A percentile compares a stretch with the other conserved stretches of the same genome.
Evolutionary conservation across 2,888 invertebrate species (phyloP).

Genomic region (Clunio marinus): DNA sequence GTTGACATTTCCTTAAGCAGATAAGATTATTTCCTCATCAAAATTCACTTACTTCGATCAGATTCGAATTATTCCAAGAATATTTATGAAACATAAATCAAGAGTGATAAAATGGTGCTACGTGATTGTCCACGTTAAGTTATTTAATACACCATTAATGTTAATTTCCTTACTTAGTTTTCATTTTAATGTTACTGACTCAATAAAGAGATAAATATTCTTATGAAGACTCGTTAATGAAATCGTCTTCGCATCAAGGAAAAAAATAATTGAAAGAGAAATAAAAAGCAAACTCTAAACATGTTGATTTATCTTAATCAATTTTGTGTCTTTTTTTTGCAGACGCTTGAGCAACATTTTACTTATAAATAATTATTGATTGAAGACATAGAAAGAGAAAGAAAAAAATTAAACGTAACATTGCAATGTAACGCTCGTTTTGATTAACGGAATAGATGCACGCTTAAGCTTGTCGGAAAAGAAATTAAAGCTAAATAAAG

Average conservation of each 20-base stretch:
- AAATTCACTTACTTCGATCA: too few species aligned
- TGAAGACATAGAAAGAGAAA: neutral
- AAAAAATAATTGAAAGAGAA: slow-evolving; percentile 14
- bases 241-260: neutral
- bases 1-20: too few species aligned
- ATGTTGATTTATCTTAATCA: slow-evolving; percentile 38
- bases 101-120: slow-evolving; percentile 24
- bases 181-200: neutral
- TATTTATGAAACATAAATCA: too few species aligned
- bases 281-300: too few species aligned
- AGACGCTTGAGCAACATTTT: slow-evolving; percentile 18
- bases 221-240: slow-evolving; percentile 17
- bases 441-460: neutral
- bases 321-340: neutral
- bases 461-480: slow-evolving; percentile 13
- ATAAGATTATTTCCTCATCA: too few species aligned
- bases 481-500: too few species aligned
- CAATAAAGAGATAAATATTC: neutral
- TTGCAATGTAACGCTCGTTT: slow-evolving; percentile 10
- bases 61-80: too few species aligned
- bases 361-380: slow-evolving; percentile 2
- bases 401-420: neutral
- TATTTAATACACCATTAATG: slow-evolving; percentile 38
- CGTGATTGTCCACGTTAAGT: neutral
- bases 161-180: too few species aligned